Conservation (phyloP, 23 tunicate genomes). For the Corella eumyota region DNA sequence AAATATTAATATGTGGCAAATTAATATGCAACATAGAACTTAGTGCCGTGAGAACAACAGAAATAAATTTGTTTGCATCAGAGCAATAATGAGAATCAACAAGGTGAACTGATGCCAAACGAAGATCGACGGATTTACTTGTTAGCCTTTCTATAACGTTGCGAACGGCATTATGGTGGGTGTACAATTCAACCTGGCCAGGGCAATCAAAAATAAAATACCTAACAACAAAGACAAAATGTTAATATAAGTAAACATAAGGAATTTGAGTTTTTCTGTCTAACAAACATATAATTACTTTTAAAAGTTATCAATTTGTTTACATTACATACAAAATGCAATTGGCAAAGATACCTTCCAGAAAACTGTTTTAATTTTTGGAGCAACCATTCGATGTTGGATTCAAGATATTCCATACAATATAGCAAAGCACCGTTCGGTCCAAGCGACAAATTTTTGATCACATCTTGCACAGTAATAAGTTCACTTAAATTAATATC, state of each 20-base stretch:
- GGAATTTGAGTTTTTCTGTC: neutral
- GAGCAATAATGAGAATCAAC: constrained; percentile 89
- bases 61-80: constrained; percentile 61
- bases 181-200: constrained; percentile 92
- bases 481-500: constrained; percentile 81
- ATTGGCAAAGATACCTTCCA: no score
- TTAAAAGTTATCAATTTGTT: no score
- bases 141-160: constrained; percentile 54
- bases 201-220: constrained; percentile 94
- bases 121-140: constrained; percentile 25
- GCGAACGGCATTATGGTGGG: constrained; percentile 63
- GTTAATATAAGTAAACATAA: neutral
- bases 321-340: no score
- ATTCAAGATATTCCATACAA: constrained; percentile 89
- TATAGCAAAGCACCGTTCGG: constrained; percentile 92
- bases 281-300: no score
- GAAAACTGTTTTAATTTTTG: constrained; percentile 46
- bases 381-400: constrained; percentile 72
- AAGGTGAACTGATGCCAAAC: constrained; percentile 75
- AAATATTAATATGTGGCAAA: constrained; percentile 82
- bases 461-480: constrained; percentile 87
- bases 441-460: constrained; percentile 80
- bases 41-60: constrained; percentile 76
- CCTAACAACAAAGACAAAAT: constrained; percentile 28
- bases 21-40: constrained; percentile 88